Percentiles rank a stretch among this genome's conserved stretches.
Evolutionary conservation across 2,888 invertebrate species (phyloP).

Genomic region (Polylopha cassiicola): DNA sequence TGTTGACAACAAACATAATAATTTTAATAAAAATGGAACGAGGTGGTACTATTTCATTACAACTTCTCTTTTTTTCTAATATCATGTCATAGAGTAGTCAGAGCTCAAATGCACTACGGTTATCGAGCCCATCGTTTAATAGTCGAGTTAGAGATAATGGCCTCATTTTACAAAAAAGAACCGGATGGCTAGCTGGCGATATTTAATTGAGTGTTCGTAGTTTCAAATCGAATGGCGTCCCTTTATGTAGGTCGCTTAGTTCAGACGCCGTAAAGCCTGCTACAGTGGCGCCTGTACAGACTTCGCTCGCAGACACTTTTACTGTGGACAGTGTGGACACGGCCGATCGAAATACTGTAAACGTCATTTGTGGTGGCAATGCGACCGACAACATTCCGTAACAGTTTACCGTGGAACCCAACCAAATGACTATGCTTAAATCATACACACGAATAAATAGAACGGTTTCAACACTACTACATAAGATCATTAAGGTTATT

Average conservation of each 20-base stretch:
- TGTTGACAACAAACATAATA: constrained; percentile 41
- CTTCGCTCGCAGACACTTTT: constrained; percentile 16
- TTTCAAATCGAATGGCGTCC: constrained; percentile 14
- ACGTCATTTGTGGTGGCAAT: constrained; percentile 19
- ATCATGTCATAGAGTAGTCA: too few species aligned
- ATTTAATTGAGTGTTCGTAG: constrained; percentile 22
- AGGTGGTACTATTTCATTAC: constrained; percentile 22
- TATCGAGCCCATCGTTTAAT: too few species aligned
- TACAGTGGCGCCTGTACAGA: constrained; percentile 17
- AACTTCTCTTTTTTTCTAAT: too few species aligned
- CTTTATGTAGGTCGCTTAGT: constrained; percentile 26
- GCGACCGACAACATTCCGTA: constrained; percentile 18
- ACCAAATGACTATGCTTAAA: constrained; percentile 13
- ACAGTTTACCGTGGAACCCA: constrained; percentile 9
- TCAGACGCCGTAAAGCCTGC: constrained; percentile 16
- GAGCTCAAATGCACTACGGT: too few species aligned
- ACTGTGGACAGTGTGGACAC: constrained; percentile 15
- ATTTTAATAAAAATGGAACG: constrained; percentile 8
- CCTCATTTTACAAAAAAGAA: constrained; percentile 17
- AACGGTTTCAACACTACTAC: constrained; percentile 19
- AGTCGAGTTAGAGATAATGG: too few species aligned
- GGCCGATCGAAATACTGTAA: constrained; percentile 21
- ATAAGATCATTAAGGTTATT: constrained; percentile 17
- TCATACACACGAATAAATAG: constrained; percentile 16
- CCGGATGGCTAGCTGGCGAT: constrained; percentile 16